Percentiles rank a stretch among this genome's conserved stretches.
These are phyloP conservation scores for Marmota flaviventris DNA, from an alignment of 2,113 vertebrate species.

Conservation along the genomic window DNA sequence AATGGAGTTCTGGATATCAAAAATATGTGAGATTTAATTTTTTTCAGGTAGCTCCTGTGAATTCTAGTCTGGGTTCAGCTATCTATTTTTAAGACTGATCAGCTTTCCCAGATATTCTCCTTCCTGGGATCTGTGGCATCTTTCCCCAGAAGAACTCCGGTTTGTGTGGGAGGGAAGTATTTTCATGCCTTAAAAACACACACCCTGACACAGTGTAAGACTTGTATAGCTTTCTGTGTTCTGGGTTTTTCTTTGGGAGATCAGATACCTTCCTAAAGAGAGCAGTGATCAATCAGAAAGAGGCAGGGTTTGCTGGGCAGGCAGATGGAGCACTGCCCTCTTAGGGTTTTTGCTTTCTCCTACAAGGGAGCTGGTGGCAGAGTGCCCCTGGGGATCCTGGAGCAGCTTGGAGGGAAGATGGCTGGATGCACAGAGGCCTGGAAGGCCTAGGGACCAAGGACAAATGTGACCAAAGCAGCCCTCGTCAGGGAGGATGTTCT, in stretches of 20 bases:
- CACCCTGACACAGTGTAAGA: constrained; percentile 61
- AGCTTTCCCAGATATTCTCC: constrained; percentile 47
- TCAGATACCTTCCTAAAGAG: constrained; percentile 57
- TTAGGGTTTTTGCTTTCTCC: constrained; percentile 47
- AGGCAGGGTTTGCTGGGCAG: neutral
- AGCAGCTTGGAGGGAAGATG: neutral
- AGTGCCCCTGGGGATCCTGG: neutral
- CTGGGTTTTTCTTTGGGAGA: constrained; percentile 68
- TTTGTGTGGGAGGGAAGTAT: constrained; percentile 80
- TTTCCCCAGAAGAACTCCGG: constrained; percentile 68
- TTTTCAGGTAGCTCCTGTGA: constrained; percentile 62
- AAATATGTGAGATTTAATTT: constrained; percentile 37
- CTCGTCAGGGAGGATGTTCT: constrained; percentile 28
- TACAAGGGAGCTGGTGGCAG: neutral
- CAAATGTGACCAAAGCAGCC: constrained; percentile 54
- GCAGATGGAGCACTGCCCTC: constrained; percentile 47
- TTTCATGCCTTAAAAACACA: constrained; percentile 76
- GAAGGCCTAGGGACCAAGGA: constrained; percentile 47
- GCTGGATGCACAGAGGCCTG: neutral
- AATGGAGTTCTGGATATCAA: constrained; percentile 66
- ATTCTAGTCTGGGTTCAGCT: constrained; percentile 56
- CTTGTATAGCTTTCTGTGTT: constrained; percentile 53
- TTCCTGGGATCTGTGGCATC: constrained; percentile 56
- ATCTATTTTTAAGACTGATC: constrained; percentile 64
- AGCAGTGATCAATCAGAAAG: constrained; percentile 10